Conservation (phyloP, 2,888 invertebrate species). For the Apodemia hepburni region DNA sequence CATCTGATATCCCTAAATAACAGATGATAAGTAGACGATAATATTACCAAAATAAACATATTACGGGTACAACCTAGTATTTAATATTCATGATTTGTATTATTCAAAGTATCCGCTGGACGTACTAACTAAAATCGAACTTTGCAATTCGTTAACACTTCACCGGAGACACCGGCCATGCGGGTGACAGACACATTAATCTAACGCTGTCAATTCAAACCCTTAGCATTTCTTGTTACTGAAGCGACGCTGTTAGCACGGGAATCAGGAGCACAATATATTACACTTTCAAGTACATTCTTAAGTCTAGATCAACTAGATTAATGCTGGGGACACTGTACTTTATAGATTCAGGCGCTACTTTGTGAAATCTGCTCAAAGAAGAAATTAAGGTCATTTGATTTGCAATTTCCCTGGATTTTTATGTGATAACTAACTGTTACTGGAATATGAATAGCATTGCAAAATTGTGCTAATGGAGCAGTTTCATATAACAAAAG, state of each 20-base stretch:
- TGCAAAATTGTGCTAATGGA: too few species aligned
- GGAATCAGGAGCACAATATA: conserved; percentile 5
- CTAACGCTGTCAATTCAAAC: conserved; percentile 29
- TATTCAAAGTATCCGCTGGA: neutral
- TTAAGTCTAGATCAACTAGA: neutral
- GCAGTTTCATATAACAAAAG: too few species aligned
- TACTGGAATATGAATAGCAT: too few species aligned
- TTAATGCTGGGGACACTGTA: neutral
- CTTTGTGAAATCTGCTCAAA: neutral
- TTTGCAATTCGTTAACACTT: conserved; percentile 22
- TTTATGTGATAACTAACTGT: neutral
- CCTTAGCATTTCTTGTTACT: conserved; percentile 27
- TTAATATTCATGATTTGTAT: too few species aligned
- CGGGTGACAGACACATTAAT: conserved; percentile 32
- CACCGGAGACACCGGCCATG: conserved; percentile 23
- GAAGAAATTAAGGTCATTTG: neutral
- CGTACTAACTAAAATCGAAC: conserved; percentile 14
- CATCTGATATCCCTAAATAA: too few species aligned
- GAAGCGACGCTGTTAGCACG: conserved; percentile 1
- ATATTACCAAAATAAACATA: too few species aligned
- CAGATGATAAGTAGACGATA: too few species aligned
- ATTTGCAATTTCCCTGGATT: neutral
- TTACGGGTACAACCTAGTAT: too few species aligned
- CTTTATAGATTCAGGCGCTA: too few species aligned
- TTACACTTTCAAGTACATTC: conserved; percentile 4